A percentile compares a stretch with the other conserved stretches of the same genome.
phyloP scores from a whole-genome alignment of 2,888 invertebrate species.

The Gryllus longicercus region DNA sequence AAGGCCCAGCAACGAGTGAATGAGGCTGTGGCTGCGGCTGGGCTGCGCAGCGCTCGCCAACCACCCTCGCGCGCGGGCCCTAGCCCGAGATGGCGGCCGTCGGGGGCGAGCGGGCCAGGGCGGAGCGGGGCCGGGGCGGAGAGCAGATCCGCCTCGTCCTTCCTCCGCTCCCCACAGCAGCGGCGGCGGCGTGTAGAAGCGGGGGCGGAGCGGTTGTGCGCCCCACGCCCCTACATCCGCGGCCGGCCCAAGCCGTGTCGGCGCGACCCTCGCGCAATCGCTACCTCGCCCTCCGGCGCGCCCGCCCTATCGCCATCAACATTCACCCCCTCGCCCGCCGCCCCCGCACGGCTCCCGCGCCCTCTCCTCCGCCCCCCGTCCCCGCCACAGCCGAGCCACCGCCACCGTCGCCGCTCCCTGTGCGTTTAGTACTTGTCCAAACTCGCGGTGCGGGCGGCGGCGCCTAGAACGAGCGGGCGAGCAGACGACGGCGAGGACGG shows the following conservation, averaged over 20 bases:
- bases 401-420: background rate
- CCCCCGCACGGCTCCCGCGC: too few relatives aligned
- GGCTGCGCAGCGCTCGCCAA: background rate
- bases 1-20: background rate
- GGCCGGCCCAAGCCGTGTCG: background rate
- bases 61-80: background rate
- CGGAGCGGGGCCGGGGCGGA: background rate
- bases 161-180: background rate
- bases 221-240: background rate
- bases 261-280: conserved; percentile 11
- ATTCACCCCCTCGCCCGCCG: background rate
- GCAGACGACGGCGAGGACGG: background rate
- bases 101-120: background rate
- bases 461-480: too few relatives aligned
- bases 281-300: background rate
- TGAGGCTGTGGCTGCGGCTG: background rate
- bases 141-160: background rate
- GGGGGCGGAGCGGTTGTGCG: background rate
- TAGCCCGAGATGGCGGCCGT: background rate
- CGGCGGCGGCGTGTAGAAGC: background rate
- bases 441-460: background rate
- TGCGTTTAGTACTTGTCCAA: background rate
- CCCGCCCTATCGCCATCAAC: conserved; percentile 11
- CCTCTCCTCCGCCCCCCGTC: background rate
- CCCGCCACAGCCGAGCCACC: background rate